These are phyloP conservation scores for Parapsyche elsis DNA, from an alignment of 1,140 invertebrate species.

Conservation along the genomic window DNA sequence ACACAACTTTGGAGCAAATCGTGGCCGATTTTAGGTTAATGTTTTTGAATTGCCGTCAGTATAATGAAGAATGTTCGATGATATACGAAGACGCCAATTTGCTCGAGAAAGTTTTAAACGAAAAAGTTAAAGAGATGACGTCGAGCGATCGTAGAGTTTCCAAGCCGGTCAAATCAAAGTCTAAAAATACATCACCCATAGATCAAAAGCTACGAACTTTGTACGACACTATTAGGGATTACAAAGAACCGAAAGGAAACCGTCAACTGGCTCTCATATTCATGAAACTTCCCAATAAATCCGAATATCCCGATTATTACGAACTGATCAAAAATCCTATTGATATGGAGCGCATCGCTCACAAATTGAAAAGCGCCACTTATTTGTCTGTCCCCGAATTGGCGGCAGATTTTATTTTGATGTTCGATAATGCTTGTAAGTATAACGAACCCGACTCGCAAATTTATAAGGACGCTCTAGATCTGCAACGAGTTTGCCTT, in stretches of 20 bases:
- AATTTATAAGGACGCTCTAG: slow-evolving; percentile 98
- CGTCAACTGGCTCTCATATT: slow-evolving; percentile 91
- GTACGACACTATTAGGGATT: slow-evolving; percentile 91
- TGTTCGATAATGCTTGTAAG: slow-evolving; percentile 99
- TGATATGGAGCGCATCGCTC: slow-evolving; percentile 95
- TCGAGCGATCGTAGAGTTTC: slow-evolving; percentile 56
- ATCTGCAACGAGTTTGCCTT: slow-evolving; percentile 89
- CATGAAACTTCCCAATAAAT: slow-evolving; percentile 93
- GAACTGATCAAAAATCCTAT: slow-evolving; percentile 98
- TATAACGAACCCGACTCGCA: slow-evolving; percentile 99
- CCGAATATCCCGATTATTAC: slow-evolving; percentile 97
- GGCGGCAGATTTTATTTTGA: slow-evolving; percentile 92
- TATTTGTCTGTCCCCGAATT: slow-evolving; percentile 93
- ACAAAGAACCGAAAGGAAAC: slow-evolving; percentile 85
- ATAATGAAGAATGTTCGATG: slow-evolving; percentile 95
- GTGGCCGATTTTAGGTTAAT: slow-evolving; percentile 80
- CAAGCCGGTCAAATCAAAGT: slow-evolving; percentile 58
- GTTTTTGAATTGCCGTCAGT: slow-evolving; percentile 95
- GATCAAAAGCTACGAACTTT: slow-evolving; percentile 86
- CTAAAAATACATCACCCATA: slow-evolving; percentile 66
- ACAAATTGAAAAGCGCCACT: slow-evolving; percentile 81
- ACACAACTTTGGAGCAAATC: slow-evolving; percentile 71
- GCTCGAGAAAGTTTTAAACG: slow-evolving; percentile 85
- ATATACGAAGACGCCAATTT: slow-evolving; percentile 95
- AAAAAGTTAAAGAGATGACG: slow-evolving; percentile 82